Conservation (phyloP, 1,140 invertebrate genomes). For the Sitobion miscanthi region DNA sequence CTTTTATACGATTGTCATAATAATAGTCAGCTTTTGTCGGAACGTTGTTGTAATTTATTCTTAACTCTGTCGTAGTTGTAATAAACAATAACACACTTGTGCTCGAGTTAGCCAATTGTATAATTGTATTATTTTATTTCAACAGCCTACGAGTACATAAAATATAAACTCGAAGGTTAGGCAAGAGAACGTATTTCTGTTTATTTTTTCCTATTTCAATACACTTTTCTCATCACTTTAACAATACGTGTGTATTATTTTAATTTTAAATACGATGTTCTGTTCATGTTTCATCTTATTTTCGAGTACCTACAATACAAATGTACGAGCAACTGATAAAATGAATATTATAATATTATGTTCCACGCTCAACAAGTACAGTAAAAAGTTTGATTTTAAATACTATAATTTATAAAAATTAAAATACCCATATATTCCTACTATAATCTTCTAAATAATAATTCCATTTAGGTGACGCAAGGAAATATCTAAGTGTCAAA, state of each 20-base stretch:
- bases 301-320: neutral
- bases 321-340: neutral
- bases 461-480: too few relatives aligned
- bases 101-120: neutral
- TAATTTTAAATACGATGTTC: neutral
- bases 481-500: too few relatives aligned
- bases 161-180: neutral
- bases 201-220: neutral
- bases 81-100: neutral
- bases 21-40: neutral
- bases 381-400: too few relatives aligned
- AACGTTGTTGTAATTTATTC: neutral
- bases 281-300: neutral
- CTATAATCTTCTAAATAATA: too few relatives aligned
- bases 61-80: neutral
- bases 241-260: neutral
- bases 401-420: neutral
- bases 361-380: neutral
- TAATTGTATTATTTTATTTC: slow-evolving; percentile 4
- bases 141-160: neutral
- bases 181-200: neutral
- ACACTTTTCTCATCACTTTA: neutral
- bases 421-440: too few relatives aligned
- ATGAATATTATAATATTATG: neutral
- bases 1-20: neutral